A percentile compares a stretch with the other conserved stretches of the same genome.
phyloP scores from a whole-genome alignment of 2,797 vertebrate genomes.

The Myotis pilosus region DNA sequence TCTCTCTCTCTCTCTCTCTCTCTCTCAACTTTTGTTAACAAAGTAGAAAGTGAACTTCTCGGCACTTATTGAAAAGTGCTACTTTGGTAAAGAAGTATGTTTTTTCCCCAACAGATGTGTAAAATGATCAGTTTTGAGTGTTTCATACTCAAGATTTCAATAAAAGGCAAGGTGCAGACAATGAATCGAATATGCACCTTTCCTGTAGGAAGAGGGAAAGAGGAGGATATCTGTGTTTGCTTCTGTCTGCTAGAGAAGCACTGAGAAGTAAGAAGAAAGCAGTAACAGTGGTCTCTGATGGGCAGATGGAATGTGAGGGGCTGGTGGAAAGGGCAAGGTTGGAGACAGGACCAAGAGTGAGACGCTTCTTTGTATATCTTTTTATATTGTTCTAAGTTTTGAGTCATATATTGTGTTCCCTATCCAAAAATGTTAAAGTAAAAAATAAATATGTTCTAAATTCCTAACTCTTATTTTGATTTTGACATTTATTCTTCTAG shows the following conservation, averaged over 20 bases:
- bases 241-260: constrained; percentile 7
- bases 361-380: background rate
- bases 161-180: background rate
- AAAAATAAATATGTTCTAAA: background rate
- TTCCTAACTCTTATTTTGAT: constrained; percentile 22
- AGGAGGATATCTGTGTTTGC: background rate
- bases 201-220: background rate
- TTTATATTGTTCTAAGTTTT: background rate
- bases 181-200: background rate
- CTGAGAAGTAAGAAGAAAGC: background rate
- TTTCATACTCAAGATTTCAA: constrained; percentile 15
- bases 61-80: background rate
- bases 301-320: background rate
- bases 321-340: too few relatives aligned
- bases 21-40: constrained; percentile 48
- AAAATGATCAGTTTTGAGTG: background rate
- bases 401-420: background rate
- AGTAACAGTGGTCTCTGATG: background rate
- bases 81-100: background rate
- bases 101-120: background rate
- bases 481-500: background rate
- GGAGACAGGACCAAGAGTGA: background rate
- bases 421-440: background rate
- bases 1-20: background rate
- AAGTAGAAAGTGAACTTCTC: constrained; percentile 55